Evolutionary conservation across 2,888 invertebrate genomes (phyloP).

Genomic region (Drymonia ruficornis): DNA sequence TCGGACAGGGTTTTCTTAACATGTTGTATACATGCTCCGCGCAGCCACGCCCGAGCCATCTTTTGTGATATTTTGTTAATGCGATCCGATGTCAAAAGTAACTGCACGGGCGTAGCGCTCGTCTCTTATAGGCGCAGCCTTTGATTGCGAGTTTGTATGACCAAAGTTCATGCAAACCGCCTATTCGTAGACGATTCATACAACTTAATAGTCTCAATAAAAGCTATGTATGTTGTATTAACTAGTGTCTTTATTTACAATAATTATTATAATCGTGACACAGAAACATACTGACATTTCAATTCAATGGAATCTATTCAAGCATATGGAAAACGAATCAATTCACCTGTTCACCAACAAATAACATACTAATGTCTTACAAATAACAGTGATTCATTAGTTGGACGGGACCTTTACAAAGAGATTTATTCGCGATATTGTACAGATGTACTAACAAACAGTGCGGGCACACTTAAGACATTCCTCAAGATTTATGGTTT

Average conservation of each 20-base stretch:
- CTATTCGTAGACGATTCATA: too few species aligned
- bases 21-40: too few species aligned
- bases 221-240: background rate
- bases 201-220: too few species aligned
- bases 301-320: slow-evolving; percentile 1
- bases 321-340: background rate
- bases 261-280: slow-evolving; percentile 15
- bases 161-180: too few species aligned
- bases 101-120: too few species aligned
- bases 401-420: slow-evolving; percentile 26
- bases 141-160: too few species aligned
- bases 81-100: too few species aligned
- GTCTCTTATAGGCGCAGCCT: too few species aligned
- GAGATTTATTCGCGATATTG: slow-evolving; percentile 49
- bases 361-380: slow-evolving; percentile 17
- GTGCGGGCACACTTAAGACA: slow-evolving; percentile 55
- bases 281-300: slow-evolving; percentile 18
- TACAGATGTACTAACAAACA: slow-evolving; percentile 51
- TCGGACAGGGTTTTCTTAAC: too few species aligned
- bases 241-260: background rate
- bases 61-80: too few species aligned
- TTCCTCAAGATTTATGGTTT: slow-evolving; percentile 56
- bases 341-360: slow-evolving; percentile 6
- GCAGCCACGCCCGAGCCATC: too few species aligned
- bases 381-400: slow-evolving; percentile 26